Evolutionary conservation across 2,797 vertebrate species (phyloP).

Genomic region (Glyptemys insculpta): DNA sequence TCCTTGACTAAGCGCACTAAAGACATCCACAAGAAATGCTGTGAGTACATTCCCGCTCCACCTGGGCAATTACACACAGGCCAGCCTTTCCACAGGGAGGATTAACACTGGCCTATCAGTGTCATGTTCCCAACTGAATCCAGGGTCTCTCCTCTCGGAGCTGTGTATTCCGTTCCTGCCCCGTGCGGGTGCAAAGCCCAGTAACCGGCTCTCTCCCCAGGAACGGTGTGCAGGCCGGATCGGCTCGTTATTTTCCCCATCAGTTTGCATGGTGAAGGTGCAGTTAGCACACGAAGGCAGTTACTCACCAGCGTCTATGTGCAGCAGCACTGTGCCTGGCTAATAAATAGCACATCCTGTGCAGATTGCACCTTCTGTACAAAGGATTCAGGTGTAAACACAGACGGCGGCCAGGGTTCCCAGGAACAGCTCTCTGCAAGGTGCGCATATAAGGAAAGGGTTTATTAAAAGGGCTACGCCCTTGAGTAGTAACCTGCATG

Average conservation of each 20-base stretch:
- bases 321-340: background rate
- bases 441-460: background rate
- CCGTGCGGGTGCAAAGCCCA: background rate
- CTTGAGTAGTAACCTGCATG: background rate
- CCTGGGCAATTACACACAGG: background rate
- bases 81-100: background rate
- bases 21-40: conserved; percentile 92
- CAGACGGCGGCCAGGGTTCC: background rate
- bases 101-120: background rate
- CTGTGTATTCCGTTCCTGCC: background rate
- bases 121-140: background rate
- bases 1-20: conserved; percentile 92
- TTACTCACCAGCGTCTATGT: background rate
- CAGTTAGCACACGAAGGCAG: background rate
- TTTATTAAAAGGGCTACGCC: background rate
- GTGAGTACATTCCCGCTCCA: conserved; percentile 80
- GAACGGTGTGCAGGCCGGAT: background rate
- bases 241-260: background rate
- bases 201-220: too few relatives aligned
- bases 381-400: background rate
- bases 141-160: background rate
- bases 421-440: background rate
- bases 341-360: background rate
- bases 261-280: background rate
- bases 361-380: background rate